Percentiles rank a stretch among this genome's conserved stretches.
Evolutionary conservation across 2,888 invertebrate species (phyloP).

Genomic region (Protodeltote pygarga): DNA sequence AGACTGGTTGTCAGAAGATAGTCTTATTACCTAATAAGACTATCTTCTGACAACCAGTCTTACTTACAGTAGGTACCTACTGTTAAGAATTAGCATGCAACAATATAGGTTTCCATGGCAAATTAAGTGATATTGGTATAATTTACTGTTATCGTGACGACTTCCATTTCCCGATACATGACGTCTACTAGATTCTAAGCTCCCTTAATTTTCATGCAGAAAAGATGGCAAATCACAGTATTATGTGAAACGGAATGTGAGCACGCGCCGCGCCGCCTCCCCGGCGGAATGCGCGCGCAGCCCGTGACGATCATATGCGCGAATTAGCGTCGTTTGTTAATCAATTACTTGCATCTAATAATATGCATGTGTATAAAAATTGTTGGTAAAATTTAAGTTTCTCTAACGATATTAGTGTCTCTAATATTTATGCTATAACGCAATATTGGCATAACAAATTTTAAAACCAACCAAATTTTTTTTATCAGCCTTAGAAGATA

Average conservation of each 20-base stretch:
- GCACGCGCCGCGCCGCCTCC: constrained; percentile 73
- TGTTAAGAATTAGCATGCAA: too few relatives aligned
- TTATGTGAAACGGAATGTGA: constrained; percentile 84
- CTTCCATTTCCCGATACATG: too few relatives aligned
- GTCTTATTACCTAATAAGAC: too few relatives aligned
- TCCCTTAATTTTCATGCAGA: constrained; percentile 57
- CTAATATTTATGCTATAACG: not conserved
- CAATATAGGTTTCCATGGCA: too few relatives aligned
- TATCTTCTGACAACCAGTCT: too few relatives aligned
- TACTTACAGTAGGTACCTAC: too few relatives aligned
- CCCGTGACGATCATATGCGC: constrained; percentile 52
- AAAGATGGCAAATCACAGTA: constrained; percentile 56
- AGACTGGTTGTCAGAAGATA: too few relatives aligned
- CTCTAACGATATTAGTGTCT: not conserved
- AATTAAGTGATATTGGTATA: too few relatives aligned
- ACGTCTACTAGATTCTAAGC: constrained; percentile 38
- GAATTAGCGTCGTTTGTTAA: constrained; percentile 45
- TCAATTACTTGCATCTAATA: constrained; percentile 37
- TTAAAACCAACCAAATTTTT: too few relatives aligned
- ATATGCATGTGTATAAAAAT: constrained; percentile 27
- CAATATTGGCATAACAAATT: too few relatives aligned
- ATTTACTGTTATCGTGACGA: too few relatives aligned
- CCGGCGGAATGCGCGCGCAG: constrained; percentile 68
- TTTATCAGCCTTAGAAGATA: too few relatives aligned
- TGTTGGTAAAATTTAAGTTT: not conserved